Conservation (phyloP, 2,888 invertebrate genomes). For the Leptinotarsa tumamoca region DNA sequence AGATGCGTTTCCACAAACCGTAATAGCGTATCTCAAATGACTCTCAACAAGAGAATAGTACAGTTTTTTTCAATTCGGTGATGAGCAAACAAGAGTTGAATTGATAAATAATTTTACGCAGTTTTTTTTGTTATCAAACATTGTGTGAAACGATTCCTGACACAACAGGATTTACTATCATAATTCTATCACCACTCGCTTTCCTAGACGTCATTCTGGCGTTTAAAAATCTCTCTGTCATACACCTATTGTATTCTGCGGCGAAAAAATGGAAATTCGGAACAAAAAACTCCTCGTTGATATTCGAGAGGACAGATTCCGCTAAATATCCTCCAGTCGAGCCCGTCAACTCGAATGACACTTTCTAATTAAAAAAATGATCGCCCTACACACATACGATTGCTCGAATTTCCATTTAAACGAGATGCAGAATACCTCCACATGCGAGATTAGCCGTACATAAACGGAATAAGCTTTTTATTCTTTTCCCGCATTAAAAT, state of each 20-base stretch:
- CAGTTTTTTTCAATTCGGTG: no score
- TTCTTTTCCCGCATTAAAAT: conserved; percentile 52
- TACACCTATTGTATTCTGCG: no score
- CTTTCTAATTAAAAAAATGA: conserved; percentile 20
- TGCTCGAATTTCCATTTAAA: conserved; percentile 26
- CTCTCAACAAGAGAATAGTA: no score
- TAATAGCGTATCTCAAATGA: no score
- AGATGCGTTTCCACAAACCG: no score
- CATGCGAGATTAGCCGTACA: conserved; percentile 34
- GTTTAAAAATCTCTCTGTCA: not conserved
- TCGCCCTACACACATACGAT: conserved; percentile 7
- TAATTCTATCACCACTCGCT: not conserved
- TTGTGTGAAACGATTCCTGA: no score
- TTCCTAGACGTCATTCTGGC: not conserved
- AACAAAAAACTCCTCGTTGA: not conserved
- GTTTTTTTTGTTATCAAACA: no score
- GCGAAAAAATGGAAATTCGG: not conserved
- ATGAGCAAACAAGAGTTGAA: no score
- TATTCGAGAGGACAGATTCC: not conserved
- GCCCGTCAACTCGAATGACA: conserved; percentile 15
- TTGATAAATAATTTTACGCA: no score
- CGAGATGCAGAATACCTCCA: conserved; percentile 21
- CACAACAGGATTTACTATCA: no score
- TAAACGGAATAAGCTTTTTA: conserved; percentile 44
- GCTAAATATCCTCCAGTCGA: conserved; percentile 13